phyloP scores from a whole-genome alignment of 35 echinoderm and acorn worm species.

The Amphiura filiformis region DNA sequence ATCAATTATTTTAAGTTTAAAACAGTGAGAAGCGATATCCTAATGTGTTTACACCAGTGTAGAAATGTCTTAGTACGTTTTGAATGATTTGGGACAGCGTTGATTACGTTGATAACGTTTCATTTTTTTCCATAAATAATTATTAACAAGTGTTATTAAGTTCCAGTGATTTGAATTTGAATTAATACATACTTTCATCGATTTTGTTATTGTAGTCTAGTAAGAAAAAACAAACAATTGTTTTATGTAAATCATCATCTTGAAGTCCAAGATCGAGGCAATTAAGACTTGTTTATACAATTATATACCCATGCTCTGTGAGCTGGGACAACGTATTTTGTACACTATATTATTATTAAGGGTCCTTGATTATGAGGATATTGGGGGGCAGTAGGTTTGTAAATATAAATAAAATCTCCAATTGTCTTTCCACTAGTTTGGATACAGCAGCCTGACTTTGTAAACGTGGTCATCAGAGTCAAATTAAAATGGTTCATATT shows the following conservation, averaged over 20 bases:
- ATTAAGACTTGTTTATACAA: neutral
- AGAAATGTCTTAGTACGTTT: no score
- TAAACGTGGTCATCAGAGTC: neutral
- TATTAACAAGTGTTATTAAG: no score
- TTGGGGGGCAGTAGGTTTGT: neutral
- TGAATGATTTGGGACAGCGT: no score
- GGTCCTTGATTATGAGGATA: neutral
- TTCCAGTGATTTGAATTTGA: no score
- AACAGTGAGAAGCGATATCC: no score
- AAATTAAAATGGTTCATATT: neutral
- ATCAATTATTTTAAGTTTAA: no score
- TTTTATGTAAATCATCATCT: neutral
- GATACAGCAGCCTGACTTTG: neutral
- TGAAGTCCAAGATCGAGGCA: neutral
- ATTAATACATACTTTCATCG: neutral
- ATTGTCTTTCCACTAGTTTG: neutral
- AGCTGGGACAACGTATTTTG: constrained; percentile 10
- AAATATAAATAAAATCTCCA: neutral
- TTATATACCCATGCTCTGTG: neutral
- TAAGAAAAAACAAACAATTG: neutral
- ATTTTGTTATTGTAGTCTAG: constrained; percentile 2
- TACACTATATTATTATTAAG: neutral
- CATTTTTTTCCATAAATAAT: no score
- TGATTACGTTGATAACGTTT: no score
- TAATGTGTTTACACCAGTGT: no score